Percentiles rank a stretch among this genome's conserved stretches.
phyloP scores from a whole-genome alignment of 2,888 invertebrate species.

The Embidobia sp. region DNA sequence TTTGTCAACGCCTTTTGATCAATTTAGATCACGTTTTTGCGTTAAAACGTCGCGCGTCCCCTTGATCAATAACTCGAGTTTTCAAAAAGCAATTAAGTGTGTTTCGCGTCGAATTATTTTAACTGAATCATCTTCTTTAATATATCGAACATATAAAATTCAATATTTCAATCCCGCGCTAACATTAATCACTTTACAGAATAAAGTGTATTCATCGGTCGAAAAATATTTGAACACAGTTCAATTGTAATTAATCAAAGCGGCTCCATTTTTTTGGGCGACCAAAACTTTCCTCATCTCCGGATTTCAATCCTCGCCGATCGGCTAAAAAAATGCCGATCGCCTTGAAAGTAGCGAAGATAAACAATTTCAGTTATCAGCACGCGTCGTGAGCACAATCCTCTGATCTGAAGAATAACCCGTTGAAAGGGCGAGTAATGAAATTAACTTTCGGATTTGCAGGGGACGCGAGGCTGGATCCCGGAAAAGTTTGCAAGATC shows the following conservation, averaged over 20 bases:
- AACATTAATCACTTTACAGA: slow-evolving; percentile 11
- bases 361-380: too few relatives aligned
- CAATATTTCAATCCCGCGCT: slow-evolving; percentile 23
- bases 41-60: too few relatives aligned
- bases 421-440: slow-evolving; percentile 10
- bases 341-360: too few relatives aligned
- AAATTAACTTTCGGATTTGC: slow-evolving; percentile 22
- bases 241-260: background rate
- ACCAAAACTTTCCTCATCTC: too few relatives aligned
- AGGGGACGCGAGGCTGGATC: slow-evolving; percentile 20
- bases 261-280: too few relatives aligned
- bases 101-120: slow-evolving; percentile 14
- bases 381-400: too few relatives aligned
- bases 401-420: too few relatives aligned
- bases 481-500: slow-evolving; percentile 41
- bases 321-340: too few relatives aligned
- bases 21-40: too few relatives aligned
- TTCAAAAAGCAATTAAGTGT: slow-evolving; percentile 7
- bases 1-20: too few relatives aligned
- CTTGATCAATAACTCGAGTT: too few relatives aligned
- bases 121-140: slow-evolving; percentile 26
- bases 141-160: background rate
- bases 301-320: too few relatives aligned
- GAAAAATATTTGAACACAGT: slow-evolving; percentile 7
- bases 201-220: background rate